Evolutionary conservation across 1,140 invertebrate species (phyloP).

Genomic region (Reticulitermes speratus): DNA sequence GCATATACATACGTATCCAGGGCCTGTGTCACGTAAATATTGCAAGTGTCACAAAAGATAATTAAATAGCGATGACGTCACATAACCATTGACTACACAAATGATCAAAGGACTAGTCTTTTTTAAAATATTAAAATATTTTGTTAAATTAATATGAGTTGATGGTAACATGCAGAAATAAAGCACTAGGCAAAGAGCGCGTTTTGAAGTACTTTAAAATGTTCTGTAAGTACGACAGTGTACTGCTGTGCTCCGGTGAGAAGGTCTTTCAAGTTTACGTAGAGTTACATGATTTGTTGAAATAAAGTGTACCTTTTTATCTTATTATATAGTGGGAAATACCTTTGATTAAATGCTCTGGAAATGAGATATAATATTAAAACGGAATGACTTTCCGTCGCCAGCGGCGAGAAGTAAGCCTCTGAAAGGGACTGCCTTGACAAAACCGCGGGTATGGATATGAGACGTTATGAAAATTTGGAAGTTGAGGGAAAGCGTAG

Average conservation of each 20-base stretch:
- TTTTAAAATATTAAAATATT: constrained; percentile 11
- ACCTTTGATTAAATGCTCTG: no score
- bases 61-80: constrained; percentile 4
- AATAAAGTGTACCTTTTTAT: no score
- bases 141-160: constrained; percentile 18
- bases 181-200: background rate
- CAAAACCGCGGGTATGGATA: no score
- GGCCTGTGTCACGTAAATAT: background rate
- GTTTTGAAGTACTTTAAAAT: constrained; percentile 10
- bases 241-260: background rate
- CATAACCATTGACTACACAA: background rate
- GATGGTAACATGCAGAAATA: background rate
- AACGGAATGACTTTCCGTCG: no score
- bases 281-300: no score
- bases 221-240: background rate
- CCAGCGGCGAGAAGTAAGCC: no score
- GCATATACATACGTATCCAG: no score
- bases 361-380: no score
- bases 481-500: no score
- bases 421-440: no score
- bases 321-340: no score
- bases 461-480: no score
- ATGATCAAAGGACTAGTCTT: constrained; percentile 7
- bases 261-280: background rate
- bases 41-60: constrained; percentile 18